Percentiles rank a stretch among this genome's conserved stretches.
Evolutionary conservation across 1,140 invertebrate species (phyloP).

Genomic region (Drosophila santomea): DNA sequence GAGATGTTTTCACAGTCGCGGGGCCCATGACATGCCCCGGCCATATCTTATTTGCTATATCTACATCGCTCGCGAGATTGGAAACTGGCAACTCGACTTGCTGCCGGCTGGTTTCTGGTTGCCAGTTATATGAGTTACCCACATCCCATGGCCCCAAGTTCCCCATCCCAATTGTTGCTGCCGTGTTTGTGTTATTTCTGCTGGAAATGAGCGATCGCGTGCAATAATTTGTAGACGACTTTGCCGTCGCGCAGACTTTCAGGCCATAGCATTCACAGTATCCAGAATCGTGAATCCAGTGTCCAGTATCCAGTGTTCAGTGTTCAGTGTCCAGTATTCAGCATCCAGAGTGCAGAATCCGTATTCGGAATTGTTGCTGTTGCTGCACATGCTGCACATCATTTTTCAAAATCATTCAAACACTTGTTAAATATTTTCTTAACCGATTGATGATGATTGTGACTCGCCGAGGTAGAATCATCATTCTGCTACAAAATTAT

Average conservation of each 20-base stretch:
- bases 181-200: conserved; percentile 83
- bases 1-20: conserved; percentile 83
- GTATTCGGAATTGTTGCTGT: conserved; percentile 24
- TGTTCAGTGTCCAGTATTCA: neutral
- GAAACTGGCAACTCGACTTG: conserved; percentile 40
- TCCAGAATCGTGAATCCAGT: no score
- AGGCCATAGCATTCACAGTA: conserved; percentile 2
- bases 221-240: conserved; percentile 81
- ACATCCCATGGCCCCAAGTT: no score
- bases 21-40: conserved; percentile 76
- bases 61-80: conserved; percentile 67
- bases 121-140: conserved; percentile 1
- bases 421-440: conserved; percentile 84
- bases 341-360: conserved; percentile 7
- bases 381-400: conserved; percentile 75
- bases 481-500: conserved; percentile 76
- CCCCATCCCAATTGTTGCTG: conserved; percentile 53
- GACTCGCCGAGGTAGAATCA: conserved; percentile 52
- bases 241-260: conserved; percentile 21
- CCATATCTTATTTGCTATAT: conserved; percentile 84
- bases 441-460: conserved; percentile 83
- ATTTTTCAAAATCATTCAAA: conserved; percentile 84
- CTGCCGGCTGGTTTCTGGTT: conserved; percentile 14
- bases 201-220: conserved; percentile 83
- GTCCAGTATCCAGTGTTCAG: no score